These are phyloP conservation scores for Cepphus grylle DNA, from an alignment of 2,113 vertebrate species.

Conservation along the genomic window DNA sequence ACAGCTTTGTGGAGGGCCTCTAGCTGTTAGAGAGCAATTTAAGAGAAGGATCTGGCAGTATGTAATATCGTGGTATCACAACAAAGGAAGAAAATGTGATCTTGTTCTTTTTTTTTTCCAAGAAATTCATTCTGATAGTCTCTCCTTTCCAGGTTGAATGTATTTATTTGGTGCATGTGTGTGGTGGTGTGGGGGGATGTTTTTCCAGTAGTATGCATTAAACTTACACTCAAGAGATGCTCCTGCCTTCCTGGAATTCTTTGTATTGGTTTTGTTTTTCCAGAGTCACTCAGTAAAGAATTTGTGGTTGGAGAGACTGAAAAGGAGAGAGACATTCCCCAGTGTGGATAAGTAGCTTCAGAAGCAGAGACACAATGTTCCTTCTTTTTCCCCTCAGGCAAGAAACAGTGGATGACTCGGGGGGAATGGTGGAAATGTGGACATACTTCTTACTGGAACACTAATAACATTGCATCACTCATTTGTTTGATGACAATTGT, in stretches of 20 bases:
- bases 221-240: slow-evolving; percentile 7
- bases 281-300: background rate
- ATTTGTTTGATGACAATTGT: background rate
- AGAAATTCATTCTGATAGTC: slow-evolving; percentile 42
- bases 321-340: slow-evolving; percentile 3
- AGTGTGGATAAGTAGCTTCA: background rate
- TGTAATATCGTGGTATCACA: background rate
- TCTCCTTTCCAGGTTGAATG: background rate
- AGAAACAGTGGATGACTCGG: background rate
- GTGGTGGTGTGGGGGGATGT: background rate
- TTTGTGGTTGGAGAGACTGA: slow-evolving; percentile 23
- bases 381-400: background rate
- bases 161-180: slow-evolving; percentile 19
- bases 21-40: slow-evolving; percentile 54
- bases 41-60: slow-evolving; percentile 23
- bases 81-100: slow-evolving; percentile 48
- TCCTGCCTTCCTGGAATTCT: slow-evolving; percentile 1
- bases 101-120: background rate
- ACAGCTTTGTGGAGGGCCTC: slow-evolving; percentile 40
- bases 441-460: background rate
- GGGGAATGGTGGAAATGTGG: background rate
- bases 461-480: background rate
- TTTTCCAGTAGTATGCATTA: background rate
- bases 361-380: background rate
- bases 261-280: background rate